Evolutionary conservation across 2,888 invertebrate species (phyloP), one percentile per base, ranked within the genome.

Genomic region (Caenorhabditis sp.): DNA sequence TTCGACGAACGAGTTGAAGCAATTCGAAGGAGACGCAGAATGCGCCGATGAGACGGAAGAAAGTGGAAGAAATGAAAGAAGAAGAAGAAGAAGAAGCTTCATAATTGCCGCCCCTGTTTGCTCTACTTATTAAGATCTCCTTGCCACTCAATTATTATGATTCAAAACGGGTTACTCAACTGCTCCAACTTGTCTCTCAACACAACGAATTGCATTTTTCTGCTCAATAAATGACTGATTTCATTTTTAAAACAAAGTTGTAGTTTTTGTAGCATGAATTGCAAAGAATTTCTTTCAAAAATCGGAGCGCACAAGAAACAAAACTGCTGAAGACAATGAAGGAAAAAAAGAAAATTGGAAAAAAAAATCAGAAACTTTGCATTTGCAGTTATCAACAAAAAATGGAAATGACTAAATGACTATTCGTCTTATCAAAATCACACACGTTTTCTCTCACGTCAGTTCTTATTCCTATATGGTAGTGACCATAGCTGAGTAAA

Each of bases 1-100:
- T 95, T 98, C 92, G 90, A 92, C 78, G 92, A 93, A 92, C 94
- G 98, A 91, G 96, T 97, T 56, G 64, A 82, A 11, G 55, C 40
- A 53, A 56, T 72, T 15, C 53, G 62, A 20, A 50, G 60, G 35
- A 65, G 50, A 22, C 67, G 20, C 28, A 55, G 68, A 68, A 78
- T 69, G 8, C 64, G 58, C 20, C 28, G 65, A 50, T 65, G 65
- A 60, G 56, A 51, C 32, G 53, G 40, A 24, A 9, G 32, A n/a
- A 32, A 32, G 61, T 24, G 15, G 28, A 20, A 26, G 20, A 51
- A 60, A 13, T 37, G 37, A 50, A 62, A 35, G 67, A 51, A 74
- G 72, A 67, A 74, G 65, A 50, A 65, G 60, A 55, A 65, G n/a
- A n/a, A n/a, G n/a, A n/a, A n/a, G n/a, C 32, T 61, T 74, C 60